These are phyloP conservation scores for Euwallacea fornicatus DNA, from an alignment of 1,140 invertebrate genomes.

Conservation along the genomic window DNA sequence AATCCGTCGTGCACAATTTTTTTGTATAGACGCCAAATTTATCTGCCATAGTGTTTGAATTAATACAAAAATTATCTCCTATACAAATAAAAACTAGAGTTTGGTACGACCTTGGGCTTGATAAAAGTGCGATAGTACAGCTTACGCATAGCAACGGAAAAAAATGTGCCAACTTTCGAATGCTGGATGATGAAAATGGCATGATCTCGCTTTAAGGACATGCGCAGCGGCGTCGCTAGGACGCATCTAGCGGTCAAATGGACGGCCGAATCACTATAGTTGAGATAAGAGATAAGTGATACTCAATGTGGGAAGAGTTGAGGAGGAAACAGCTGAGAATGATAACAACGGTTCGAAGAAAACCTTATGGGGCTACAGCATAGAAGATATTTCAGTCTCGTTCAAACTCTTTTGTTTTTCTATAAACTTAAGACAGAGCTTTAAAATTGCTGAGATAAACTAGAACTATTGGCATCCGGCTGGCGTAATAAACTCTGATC, in stretches of 20 bases:
- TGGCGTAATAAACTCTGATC: no score
- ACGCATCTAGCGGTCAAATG: background rate
- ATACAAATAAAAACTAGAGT: constrained; percentile 36
- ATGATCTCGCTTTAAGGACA: constrained; percentile 31
- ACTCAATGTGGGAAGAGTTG: no score
- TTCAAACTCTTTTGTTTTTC: no score
- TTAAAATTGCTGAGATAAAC: no score
- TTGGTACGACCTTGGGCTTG: constrained; percentile 23
- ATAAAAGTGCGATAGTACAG: constrained; percentile 32
- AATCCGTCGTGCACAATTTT: constrained; percentile 23
- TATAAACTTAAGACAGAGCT: no score
- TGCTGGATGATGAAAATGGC: constrained; percentile 27
- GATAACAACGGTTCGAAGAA: no score
- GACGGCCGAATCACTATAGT: no score
- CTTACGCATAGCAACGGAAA: constrained; percentile 28
- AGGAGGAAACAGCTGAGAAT: no score
- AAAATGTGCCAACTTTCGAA: constrained; percentile 25
- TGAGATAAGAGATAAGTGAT: no score
- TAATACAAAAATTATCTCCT: constrained; percentile 34
- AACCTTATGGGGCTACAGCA: no score
- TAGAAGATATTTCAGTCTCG: no score
- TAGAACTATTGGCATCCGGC: no score
- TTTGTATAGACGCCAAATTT: constrained; percentile 27
- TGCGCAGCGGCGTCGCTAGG: constrained; percentile 16
- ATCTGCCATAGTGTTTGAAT: constrained; percentile 34